Conservation (phyloP, 2,113 vertebrate species). For the Ceyx cyanopectus region DNA sequence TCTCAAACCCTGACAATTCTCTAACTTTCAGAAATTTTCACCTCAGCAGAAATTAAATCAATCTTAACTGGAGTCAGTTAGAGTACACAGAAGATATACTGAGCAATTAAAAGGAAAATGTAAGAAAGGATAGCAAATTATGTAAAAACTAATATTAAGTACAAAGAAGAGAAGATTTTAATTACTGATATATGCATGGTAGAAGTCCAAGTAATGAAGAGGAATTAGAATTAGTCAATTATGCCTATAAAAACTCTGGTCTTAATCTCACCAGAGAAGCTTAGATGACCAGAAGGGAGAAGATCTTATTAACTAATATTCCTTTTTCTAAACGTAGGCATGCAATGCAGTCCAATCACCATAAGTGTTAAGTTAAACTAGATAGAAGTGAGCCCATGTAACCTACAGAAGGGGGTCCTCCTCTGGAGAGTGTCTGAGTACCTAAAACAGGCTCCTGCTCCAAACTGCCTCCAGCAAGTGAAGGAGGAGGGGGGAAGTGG, state of each 20-base stretch:
- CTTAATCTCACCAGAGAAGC: background rate
- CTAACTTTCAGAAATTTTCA: background rate
- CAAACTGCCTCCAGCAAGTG: accelerated
- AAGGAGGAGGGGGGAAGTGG: too few relatives aligned
- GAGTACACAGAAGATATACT: background rate
- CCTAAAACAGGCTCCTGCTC: background rate
- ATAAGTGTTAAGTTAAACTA: background rate
- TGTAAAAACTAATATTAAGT: background rate
- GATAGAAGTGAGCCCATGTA: accelerated
- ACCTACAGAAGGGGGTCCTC: background rate
- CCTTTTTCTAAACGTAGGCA: background rate
- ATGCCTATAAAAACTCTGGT: background rate
- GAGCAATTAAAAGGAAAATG: background rate
- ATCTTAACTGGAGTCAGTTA: background rate
- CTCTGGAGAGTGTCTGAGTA: background rate
- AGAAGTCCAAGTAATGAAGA: constrained; percentile 20
- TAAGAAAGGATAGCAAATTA: background rate
- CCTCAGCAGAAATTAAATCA: background rate
- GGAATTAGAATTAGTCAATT: constrained; percentile 21
- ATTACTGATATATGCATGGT: constrained; percentile 14
- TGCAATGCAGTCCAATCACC: background rate
- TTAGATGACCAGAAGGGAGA: background rate
- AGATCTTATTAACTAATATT: background rate
- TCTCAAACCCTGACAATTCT: background rate
- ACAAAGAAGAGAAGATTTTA: constrained; percentile 26